Evolutionary conservation across 2,888 invertebrate species (phyloP), one percentile per base, ranked within the genome.

Genomic region (Acanthopleura granulata): DNA sequence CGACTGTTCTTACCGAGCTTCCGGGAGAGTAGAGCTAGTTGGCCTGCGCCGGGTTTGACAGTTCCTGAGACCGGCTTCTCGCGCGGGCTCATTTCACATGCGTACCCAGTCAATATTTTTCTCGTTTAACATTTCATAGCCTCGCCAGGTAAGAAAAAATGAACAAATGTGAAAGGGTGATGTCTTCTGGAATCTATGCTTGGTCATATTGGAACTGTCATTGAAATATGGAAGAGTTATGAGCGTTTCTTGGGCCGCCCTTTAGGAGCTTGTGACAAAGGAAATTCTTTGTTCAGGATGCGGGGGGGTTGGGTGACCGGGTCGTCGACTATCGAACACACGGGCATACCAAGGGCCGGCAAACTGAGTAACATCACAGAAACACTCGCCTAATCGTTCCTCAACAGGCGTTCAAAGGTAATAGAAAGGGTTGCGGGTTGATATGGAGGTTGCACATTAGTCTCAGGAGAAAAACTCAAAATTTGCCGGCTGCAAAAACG

Each of bases 211-310:
- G 22, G 66, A 66, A 27, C 29, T 66, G 66, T 66, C 66, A 66
- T 66, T 27, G 3, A 18, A 25, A 27, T 27, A 12, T 16, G 22
- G 66, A 6, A 22, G 66, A 27, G 66, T 66, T 66, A 27, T 66
- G 27, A 6, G 16, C 25, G 25, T 66, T 66, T 66, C 4, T 66
- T 27, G 22, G 25, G 16, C 29, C 66, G 22, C 22, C 57, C 22
- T 3, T 57, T 57, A 57, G 40, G 40, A 40, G 40, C 40, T 40
- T 57, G 57, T 66, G 66, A 66, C 66, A 66, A 66, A 66, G 66
- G 25, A 66, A 66, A 66, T 66, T 66, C 66, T 66, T 66, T 66
- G 22, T 22, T 66, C 22, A 22, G n/a, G 29, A 66, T 22, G 25
- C 25, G 66, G 12, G 66, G 66, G 57, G 57, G 57, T 57, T 57